A percentile compares a stretch with the other conserved stretches of the same genome.
Conservation (phyloP, 1,140 invertebrate genomes). For the Neodiprion pinetum region DNA sequence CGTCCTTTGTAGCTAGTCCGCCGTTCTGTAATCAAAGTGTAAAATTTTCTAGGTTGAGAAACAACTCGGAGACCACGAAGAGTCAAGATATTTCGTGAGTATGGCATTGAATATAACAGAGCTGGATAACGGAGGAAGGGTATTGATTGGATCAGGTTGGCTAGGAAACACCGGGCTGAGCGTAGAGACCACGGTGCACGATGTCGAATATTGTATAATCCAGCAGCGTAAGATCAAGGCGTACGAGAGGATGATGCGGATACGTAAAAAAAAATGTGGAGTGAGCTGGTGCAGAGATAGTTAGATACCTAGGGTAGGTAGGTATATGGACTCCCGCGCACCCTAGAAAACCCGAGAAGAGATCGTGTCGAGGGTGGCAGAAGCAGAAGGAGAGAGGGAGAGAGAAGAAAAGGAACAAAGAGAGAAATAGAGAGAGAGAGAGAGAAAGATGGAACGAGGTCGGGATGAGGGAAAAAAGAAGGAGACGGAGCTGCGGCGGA, state of each 20-base stretch:
- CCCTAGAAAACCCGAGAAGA: no score
- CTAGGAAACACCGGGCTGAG: neutral
- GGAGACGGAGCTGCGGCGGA: constrained; percentile 14
- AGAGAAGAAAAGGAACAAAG: constrained; percentile 27
- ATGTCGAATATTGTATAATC: constrained; percentile 52
- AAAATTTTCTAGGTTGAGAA: neutral
- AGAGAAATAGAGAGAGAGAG: constrained; percentile 13
- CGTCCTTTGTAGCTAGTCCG: constrained; percentile 20
- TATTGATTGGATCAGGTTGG: neutral
- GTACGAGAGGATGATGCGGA: constrained; percentile 23
- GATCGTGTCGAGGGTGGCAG: constrained; percentile 28
- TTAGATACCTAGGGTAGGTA: no score
- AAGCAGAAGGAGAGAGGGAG: constrained; percentile 42
- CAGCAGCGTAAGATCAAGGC: constrained; percentile 29
- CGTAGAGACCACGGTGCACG: constrained; percentile 13
- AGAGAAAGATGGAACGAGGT: constrained; percentile 26
- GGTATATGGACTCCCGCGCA: no score
- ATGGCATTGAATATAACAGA: neutral
- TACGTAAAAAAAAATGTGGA: constrained; percentile 17
- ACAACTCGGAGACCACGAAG: neutral
- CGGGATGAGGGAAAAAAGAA: constrained; percentile 10
- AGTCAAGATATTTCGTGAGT: no score
- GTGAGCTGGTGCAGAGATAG: constrained; percentile 21
- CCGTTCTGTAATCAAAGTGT: constrained; percentile 40
- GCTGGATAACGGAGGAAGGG: neutral